These are phyloP conservation scores for Eciton burchellii DNA, from an alignment of 1,140 invertebrate genomes.

Conservation along the genomic window DNA sequence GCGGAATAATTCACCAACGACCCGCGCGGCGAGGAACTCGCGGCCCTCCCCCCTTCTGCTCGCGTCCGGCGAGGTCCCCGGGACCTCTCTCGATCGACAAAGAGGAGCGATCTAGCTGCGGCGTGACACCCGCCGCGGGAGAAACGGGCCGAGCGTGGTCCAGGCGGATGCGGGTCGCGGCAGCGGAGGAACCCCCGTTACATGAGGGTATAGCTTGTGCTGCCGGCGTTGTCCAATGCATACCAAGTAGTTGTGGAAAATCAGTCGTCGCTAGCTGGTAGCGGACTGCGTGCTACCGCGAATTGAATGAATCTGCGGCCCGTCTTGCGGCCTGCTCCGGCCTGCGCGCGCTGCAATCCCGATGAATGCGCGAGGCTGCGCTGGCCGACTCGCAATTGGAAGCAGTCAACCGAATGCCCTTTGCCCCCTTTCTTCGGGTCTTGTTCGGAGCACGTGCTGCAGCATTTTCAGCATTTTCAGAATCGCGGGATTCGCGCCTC, in stretches of 20 bases:
- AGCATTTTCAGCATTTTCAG: too few relatives aligned
- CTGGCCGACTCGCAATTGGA: too few relatives aligned
- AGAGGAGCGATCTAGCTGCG: background rate
- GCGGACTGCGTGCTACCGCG: constrained; percentile 15
- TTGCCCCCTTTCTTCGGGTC: too few relatives aligned
- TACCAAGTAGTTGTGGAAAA: constrained; percentile 75
- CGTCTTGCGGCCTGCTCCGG: constrained; percentile 44
- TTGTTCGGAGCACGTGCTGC: too few relatives aligned
- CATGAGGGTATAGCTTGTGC: constrained; percentile 59
- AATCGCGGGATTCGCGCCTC: too few relatives aligned
- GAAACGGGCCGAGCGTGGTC: constrained; percentile 8
- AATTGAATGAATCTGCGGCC: constrained; percentile 75
- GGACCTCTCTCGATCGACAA: too few relatives aligned
- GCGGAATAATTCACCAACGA: too few relatives aligned
- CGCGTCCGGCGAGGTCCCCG: too few relatives aligned
- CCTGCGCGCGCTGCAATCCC: constrained; percentile 60
- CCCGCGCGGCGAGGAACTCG: too few relatives aligned
- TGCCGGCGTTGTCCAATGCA: constrained; percentile 68
- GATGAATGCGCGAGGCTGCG: too few relatives aligned
- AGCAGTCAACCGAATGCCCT: too few relatives aligned
- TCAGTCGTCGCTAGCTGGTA: constrained; percentile 68
- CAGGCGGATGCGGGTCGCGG: constrained; percentile 8
- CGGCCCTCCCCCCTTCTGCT: too few relatives aligned
- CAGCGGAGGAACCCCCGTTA: constrained; percentile 58
- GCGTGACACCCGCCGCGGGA: constrained; percentile 58